phyloP scores from a whole-genome alignment of 2,888 invertebrate species.

The Drosophila yooni region DNA sequence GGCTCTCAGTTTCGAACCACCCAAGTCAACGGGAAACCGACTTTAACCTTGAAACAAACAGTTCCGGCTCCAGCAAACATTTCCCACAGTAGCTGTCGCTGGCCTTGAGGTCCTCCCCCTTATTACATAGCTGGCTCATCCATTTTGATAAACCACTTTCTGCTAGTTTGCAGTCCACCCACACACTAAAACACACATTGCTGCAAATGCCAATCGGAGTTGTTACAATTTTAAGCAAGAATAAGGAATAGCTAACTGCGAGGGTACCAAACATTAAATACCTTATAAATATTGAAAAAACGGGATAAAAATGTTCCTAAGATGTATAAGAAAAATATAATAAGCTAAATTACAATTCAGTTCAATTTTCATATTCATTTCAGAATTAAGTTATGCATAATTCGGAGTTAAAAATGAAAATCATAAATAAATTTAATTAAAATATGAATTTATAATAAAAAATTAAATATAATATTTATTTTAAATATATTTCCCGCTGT shows the following conservation, averaged over 20 bases:
- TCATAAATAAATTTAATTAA: not conserved
- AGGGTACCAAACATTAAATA: not conserved
- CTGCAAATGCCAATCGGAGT: constrained; percentile 31
- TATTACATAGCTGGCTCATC: constrained; percentile 46
- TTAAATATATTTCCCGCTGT: not conserved
- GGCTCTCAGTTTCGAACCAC: constrained; percentile 4
- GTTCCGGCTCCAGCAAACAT: constrained; percentile 55
- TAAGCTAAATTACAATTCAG: not conserved
- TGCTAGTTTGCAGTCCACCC: constrained; percentile 45
- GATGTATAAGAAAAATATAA: too few relatives aligned
- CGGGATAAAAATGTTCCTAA: too few relatives aligned
- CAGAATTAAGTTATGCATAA: not conserved
- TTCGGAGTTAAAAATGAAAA: not conserved
- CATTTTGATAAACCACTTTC: constrained; percentile 73
- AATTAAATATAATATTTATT: not conserved
- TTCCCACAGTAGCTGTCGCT: constrained; percentile 30
- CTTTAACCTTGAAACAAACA: constrained; percentile 63
- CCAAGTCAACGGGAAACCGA: constrained; percentile 21
- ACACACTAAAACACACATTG: constrained; percentile 14
- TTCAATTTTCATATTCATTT: not conserved
- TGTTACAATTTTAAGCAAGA: constrained; percentile 21
- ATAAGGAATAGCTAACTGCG: not conserved
- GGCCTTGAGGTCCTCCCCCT: constrained; percentile 55
- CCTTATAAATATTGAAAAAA: not conserved
- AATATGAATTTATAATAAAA: not conserved